A percentile compares a stretch with the other conserved stretches of the same genome.
phyloP scores from a whole-genome alignment of 2,888 invertebrate genomes.

The Digitonthophagus gazella region DNA sequence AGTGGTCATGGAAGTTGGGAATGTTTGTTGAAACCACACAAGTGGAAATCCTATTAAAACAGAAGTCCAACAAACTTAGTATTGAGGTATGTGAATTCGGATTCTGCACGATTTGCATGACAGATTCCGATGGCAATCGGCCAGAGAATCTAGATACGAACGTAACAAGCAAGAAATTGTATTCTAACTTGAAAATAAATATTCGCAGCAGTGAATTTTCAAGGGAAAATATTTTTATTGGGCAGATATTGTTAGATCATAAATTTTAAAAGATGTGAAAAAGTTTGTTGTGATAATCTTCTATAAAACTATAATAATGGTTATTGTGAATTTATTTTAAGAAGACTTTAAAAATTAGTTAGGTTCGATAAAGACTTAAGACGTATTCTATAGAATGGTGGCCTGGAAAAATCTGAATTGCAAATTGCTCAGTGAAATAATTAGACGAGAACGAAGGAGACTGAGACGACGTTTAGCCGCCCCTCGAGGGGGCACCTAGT shows the following conservation, averaged over 20 bases:
- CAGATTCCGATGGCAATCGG: not conserved
- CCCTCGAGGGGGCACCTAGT: not conserved
- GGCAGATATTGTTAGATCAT: too few relatives aligned
- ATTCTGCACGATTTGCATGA: not conserved
- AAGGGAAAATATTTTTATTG: too few relatives aligned
- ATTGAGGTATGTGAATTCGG: not conserved
- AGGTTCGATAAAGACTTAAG: too few relatives aligned
- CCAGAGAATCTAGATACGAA: not conserved
- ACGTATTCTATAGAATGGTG: not conserved
- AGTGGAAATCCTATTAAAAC: not conserved
- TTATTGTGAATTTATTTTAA: too few relatives aligned
- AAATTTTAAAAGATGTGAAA: too few relatives aligned
- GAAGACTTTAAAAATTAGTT: too few relatives aligned
- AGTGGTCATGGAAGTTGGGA: not conserved
- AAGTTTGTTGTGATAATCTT: too few relatives aligned
- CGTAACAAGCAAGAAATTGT: not conserved
- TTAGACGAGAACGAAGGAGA: not conserved
- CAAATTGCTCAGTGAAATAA: not conserved
- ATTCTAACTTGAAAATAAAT: not conserved
- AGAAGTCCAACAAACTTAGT: not conserved
- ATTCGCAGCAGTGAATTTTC: too few relatives aligned
- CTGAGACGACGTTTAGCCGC: not conserved
- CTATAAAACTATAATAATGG: too few relatives aligned
- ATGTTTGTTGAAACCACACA: not conserved
- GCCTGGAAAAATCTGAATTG: not conserved